Conservation (phyloP, 1,140 invertebrate genomes). For the Berghia stephanieae region DNA sequence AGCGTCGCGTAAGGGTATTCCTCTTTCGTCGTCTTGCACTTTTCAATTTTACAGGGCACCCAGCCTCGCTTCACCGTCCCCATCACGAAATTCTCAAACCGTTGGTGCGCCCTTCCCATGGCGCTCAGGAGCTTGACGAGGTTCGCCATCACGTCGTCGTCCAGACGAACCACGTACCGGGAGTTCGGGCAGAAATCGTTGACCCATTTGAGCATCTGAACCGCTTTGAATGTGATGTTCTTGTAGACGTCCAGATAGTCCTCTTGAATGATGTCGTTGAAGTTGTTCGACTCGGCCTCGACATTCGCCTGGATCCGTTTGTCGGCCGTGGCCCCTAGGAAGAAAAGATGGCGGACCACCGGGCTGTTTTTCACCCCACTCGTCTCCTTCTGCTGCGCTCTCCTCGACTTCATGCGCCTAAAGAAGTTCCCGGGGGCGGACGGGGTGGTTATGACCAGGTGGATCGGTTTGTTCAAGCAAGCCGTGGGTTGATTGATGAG, state of each 20-base stretch:
- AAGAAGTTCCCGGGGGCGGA: conserved; percentile 17
- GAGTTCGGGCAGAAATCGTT: conserved; percentile 74
- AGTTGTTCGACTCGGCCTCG: conserved; percentile 70
- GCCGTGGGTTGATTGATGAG: conserved; percentile 4
- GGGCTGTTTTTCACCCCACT: not conserved
- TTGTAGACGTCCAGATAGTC: conserved; percentile 81
- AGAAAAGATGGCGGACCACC: conserved; percentile 16
- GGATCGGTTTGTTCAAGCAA: not conserved
- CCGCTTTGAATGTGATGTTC: conserved; percentile 88
- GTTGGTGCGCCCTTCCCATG: conserved; percentile 22
- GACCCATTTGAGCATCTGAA: conserved; percentile 83
- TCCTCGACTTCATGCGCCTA: not conserved
- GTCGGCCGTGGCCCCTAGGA: conserved; percentile 8
- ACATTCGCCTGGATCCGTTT: not conserved
- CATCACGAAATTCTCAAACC: conserved; percentile 39
- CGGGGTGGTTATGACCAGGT: not conserved
- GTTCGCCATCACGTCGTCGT: conserved; percentile 67
- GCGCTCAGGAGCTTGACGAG: conserved; percentile 73
- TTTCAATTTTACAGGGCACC: conserved; percentile 55
- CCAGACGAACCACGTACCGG: conserved; percentile 67
- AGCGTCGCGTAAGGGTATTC: conserved; percentile 62
- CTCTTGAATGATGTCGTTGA: conserved; percentile 81
- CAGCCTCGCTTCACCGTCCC: conserved; percentile 52
- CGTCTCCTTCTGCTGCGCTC: not conserved
- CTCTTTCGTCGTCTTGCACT: conserved; percentile 63